These are phyloP conservation scores for Ryuthela nishihirai DNA, from an alignment of 2,888 invertebrate genomes.

Conservation along the genomic window DNA sequence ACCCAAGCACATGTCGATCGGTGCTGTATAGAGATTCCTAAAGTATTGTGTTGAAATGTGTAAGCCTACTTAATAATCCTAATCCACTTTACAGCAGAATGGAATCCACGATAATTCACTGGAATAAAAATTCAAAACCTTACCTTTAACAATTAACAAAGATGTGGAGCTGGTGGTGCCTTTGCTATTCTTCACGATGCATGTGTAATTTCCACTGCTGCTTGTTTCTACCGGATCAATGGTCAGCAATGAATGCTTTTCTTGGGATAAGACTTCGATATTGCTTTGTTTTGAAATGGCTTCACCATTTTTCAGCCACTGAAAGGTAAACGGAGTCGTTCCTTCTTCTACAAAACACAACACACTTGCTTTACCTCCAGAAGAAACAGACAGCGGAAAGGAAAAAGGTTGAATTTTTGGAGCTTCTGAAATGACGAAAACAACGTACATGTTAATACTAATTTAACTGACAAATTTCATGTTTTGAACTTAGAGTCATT, in stretches of 20 bases:
- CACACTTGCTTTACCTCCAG: slow-evolving; percentile 7
- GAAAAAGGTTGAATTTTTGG: slow-evolving; percentile 19
- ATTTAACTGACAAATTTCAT: no score
- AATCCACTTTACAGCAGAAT: no score
- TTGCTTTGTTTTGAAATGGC: not conserved
- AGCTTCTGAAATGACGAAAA: no score
- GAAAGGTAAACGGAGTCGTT: slow-evolving; percentile 10
- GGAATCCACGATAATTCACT: no score
- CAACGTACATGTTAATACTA: no score
- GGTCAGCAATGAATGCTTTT: slow-evolving; percentile 2
- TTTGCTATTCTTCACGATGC: slow-evolving; percentile 15
- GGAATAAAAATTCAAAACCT: no score
- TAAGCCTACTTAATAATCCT: no score
- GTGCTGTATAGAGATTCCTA: no score
- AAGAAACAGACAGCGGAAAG: slow-evolving; percentile 4
- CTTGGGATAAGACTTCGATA: not conserved
- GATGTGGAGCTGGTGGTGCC: slow-evolving; percentile 8
- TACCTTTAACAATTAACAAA: slow-evolving; percentile 9
- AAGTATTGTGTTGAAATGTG: no score
- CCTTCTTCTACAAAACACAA: slow-evolving; percentile 7
- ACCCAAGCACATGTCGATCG: no score
- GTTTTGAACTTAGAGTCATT: no score
- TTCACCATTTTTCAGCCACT: slow-evolving; percentile 12
- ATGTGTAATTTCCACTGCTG: slow-evolving; percentile 25
- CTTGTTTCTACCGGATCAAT: slow-evolving; percentile 10